Conservation (phyloP, 2,797 vertebrate genomes). For the Masticophis lateralis region DNA sequence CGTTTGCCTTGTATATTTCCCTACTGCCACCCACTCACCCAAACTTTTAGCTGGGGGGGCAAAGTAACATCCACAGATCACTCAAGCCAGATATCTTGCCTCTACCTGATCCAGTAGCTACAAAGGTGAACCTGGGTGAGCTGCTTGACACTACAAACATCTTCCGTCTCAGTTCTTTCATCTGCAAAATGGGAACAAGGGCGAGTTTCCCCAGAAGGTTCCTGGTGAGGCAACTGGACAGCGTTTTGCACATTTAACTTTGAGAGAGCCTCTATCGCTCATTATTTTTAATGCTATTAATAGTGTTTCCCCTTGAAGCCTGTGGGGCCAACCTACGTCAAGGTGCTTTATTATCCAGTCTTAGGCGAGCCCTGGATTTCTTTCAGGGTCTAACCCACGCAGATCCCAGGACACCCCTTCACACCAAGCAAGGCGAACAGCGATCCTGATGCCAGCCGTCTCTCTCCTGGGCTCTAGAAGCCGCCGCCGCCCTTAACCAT, state of each 20-base stretch:
- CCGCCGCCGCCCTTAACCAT: constrained; percentile 29
- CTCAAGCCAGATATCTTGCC: constrained; percentile 16
- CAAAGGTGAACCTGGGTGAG: constrained; percentile 6
- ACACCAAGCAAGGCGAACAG: neutral
- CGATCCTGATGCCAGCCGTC: constrained; percentile 1
- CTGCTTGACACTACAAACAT: neutral
- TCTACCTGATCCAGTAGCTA: neutral
- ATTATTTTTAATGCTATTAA: constrained; percentile 20
- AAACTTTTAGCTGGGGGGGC: constrained; percentile 27
- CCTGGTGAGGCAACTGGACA: constrained; percentile 30
- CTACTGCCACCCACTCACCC: constrained; percentile 1
- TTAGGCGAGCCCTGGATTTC: neutral
- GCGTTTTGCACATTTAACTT: constrained; percentile 37
- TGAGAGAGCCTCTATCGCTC: constrained; percentile 17
- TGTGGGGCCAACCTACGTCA: neutral
- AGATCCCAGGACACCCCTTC: neutral
- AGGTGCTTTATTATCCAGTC: neutral
- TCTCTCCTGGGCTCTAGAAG: constrained; percentile 6
- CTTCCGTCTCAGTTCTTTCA: constrained; percentile 20
- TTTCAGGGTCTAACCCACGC: neutral
- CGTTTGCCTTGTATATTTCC: constrained; percentile 52
- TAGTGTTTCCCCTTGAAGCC: neutral
- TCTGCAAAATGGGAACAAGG: constrained; percentile 23
- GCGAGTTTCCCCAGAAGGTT: constrained; percentile 20
- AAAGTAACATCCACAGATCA: neutral